Evolutionary conservation across 1,140 invertebrate species (phyloP), one percentile per base, ranked within the genome.

Genomic region (Drosophila truncata): DNA sequence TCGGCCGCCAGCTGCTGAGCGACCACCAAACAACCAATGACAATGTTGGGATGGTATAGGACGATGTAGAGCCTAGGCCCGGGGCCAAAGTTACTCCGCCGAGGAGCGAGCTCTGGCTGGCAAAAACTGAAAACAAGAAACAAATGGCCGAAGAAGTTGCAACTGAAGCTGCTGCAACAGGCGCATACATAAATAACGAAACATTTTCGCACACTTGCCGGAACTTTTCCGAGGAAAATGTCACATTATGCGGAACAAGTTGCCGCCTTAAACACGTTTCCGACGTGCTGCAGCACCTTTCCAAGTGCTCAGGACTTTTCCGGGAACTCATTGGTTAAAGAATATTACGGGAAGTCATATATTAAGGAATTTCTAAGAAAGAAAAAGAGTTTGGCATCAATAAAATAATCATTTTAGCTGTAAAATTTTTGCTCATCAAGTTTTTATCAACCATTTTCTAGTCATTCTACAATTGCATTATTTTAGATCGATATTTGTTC

Each of bases 151-250:
- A 75, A 78, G 69, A 80, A 88, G 81, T 90, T 84, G 82, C 80
- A 65, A 49, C 69, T 52, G 69, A 41, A 49, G 54, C 63, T 84
- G 54, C 63, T 84, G 84, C 84, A 88, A 88, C 84, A 88, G 84
- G 84, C 84, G 77, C 85, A 84, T 78, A 90, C 80, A 88, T 88
- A 88, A 88, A 88, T 81, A 90, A 88, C 69, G 61, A 80, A 88
- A 88, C 84, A 90, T 84, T 74, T 69, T 73, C 67, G 70, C 70
- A 73, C 54, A 72, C 70, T 73, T 80, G 63, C 59, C 80, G 64
- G 71, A 87, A 69, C 63, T 76, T 80, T 57, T 39, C 58, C 61
- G 47, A 44, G 50, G 54, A 84, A 90, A 75, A 84, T 87, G 84
- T 90, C 85, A 90, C 85, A 90, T 84, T 88, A 88, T 83, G 84